Conservation (phyloP, 2,888 invertebrate genomes). For the Erebia ligea region DNA sequence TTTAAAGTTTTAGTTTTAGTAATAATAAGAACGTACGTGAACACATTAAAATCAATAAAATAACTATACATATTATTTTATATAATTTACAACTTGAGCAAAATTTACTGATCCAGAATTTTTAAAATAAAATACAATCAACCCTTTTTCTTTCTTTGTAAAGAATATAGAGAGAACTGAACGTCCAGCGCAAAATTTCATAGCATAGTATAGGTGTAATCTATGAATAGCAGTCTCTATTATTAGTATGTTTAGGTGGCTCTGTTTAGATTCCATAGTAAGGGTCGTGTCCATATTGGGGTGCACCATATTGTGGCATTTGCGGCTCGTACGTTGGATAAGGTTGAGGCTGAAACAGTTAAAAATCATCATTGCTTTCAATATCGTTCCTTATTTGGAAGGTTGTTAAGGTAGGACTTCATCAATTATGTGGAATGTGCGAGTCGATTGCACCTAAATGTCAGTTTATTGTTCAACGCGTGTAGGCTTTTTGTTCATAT, state of each 20-base stretch:
- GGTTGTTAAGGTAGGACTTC: conserved; percentile 30
- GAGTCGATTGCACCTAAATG: conserved; percentile 33
- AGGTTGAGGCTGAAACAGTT: conserved; percentile 45
- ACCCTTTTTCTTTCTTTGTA: conserved; percentile 44
- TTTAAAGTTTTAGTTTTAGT: too few species aligned
- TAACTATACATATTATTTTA: too few species aligned
- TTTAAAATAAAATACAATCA: not conserved
- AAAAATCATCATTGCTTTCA: conserved; percentile 38
- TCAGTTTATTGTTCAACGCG: conserved; percentile 34
- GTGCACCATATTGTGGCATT: conserved; percentile 41
- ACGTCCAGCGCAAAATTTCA: conserved; percentile 41
- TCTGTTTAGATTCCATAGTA: conserved; percentile 58
- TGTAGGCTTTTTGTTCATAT: conserved; percentile 35
- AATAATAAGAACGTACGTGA: not conserved
- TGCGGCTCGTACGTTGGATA: conserved; percentile 45
- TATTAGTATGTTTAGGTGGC: conserved; percentile 42
- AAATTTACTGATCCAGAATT: too few species aligned
- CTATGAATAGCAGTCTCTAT: too few species aligned
- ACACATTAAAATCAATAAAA: too few species aligned
- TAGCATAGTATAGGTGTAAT: not conserved
- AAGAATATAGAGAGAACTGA: conserved; percentile 41
- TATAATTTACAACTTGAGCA: too few species aligned
- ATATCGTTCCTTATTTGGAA: conserved; percentile 36
- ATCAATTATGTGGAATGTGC: conserved; percentile 32
- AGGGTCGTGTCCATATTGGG: conserved; percentile 62